Percentiles rank a stretch among this genome's conserved stretches.
phyloP scores from a whole-genome alignment of 2,888 invertebrate genomes.

The Odontothrips loti region DNA sequence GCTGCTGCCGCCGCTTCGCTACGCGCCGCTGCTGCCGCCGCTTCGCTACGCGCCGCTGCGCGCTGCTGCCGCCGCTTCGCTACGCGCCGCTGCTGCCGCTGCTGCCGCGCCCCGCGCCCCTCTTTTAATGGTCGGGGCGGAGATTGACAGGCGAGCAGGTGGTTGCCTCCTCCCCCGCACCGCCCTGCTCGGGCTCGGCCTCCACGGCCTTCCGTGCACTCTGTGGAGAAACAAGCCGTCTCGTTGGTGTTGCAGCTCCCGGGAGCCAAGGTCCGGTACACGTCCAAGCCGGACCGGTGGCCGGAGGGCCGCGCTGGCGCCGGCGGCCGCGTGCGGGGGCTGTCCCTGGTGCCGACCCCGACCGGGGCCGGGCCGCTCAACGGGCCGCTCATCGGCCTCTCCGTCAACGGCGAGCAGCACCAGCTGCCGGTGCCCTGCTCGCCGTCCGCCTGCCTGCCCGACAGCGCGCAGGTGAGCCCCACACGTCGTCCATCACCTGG shows the following conservation, averaged over 20 bases:
- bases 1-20: too few species aligned
- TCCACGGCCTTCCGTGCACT: too few species aligned
- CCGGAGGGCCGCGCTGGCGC: background rate
- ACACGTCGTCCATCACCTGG: background rate
- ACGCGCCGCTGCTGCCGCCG: too few species aligned
- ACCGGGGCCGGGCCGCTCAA: background rate
- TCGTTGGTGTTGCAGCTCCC: background rate
- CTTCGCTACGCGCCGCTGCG: too few species aligned
- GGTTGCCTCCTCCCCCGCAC: too few species aligned
- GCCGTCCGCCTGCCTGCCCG: background rate
- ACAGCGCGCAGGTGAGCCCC: background rate
- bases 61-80: too few species aligned
- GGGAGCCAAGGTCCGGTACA: background rate
- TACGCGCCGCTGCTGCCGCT: too few species aligned
- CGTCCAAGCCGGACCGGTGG: constrained; percentile 10
- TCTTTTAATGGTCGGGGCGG: background rate
- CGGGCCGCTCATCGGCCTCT: background rate
- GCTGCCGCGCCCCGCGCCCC: background rate
- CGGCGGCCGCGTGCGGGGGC: background rate
- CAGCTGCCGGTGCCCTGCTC: background rate
- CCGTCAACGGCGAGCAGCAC: background rate
- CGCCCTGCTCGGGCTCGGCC: background rate
- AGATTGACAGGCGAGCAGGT: background rate
- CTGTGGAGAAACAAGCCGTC: too few species aligned
- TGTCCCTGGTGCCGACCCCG: constrained; percentile 6